Conservation (phyloP, 2,888 invertebrate genomes). For the Erannis defoliaria region DNA sequence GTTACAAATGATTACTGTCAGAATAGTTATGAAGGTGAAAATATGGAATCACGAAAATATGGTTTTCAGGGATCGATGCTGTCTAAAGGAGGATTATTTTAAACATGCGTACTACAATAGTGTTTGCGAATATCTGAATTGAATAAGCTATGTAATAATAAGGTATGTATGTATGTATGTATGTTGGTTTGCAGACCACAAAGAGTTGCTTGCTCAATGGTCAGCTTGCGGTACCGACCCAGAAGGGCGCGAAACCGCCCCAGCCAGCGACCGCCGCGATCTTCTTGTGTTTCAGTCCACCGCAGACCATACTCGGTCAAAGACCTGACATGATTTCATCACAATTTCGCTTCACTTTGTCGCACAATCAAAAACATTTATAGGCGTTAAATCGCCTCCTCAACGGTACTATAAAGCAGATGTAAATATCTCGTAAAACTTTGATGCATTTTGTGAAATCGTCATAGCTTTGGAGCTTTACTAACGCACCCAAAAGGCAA, state of each 20-base stretch:
- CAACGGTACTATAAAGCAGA: slow-evolving; percentile 72
- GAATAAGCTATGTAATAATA: background rate
- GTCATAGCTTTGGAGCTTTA: slow-evolving; percentile 50
- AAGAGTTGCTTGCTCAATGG: slow-evolving; percentile 8
- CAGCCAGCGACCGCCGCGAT: slow-evolving; percentile 56
- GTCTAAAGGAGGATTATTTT: background rate
- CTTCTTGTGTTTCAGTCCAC: slow-evolving; percentile 79
- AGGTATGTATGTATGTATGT: background rate
- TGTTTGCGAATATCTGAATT: too few species aligned
- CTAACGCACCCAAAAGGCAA: slow-evolving; percentile 19
- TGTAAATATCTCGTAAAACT: slow-evolving; percentile 70
- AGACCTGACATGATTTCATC: slow-evolving; percentile 68
- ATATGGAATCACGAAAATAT: background rate
- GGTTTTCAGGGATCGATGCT: background rate
- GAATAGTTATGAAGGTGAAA: background rate
- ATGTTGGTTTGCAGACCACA: slow-evolving; percentile 13
- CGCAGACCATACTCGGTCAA: slow-evolving; percentile 71
- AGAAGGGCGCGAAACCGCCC: slow-evolving; percentile 14
- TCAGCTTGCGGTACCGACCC: slow-evolving; percentile 17
- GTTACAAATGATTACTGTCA: slow-evolving; percentile 5
- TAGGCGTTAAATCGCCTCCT: slow-evolving; percentile 74
- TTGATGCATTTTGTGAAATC: slow-evolving; percentile 69
- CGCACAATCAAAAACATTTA: slow-evolving; percentile 73
- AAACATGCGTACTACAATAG: too few species aligned
- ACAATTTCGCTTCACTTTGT: slow-evolving; percentile 67